phyloP scores from a whole-genome alignment of 2,888 invertebrate genomes.

The Polietes domitor region DNA sequence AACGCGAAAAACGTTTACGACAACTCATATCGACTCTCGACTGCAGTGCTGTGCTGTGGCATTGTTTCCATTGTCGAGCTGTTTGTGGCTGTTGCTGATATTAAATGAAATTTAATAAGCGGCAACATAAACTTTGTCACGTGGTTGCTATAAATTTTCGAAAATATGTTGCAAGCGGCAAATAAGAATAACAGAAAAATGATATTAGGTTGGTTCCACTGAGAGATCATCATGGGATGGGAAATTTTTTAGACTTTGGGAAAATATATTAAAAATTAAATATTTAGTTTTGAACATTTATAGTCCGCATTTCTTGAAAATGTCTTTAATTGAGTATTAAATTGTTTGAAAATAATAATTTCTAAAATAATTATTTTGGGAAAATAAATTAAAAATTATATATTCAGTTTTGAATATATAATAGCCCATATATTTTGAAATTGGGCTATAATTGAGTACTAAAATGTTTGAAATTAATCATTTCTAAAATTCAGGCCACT shows the following conservation, averaged over 20 bases:
- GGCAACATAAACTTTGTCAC: constrained; percentile 72
- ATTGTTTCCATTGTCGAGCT: constrained; percentile 55
- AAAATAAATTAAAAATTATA: not conserved
- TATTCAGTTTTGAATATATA: not conserved
- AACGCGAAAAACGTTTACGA: constrained; percentile 41
- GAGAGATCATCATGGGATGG: no score
- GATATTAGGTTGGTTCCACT: constrained; percentile 7
- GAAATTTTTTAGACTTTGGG: no score
- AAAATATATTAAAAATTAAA: no score
- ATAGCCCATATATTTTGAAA: not conserved
- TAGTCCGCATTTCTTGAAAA: no score
- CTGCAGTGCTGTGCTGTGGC: constrained; percentile 21
- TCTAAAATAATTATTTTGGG: no score
- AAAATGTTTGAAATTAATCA: no score
- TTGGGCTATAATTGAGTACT: no score
- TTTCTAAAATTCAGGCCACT: not conserved
- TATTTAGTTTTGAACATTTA: no score
- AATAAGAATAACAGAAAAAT: not conserved
- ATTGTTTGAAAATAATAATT: no score
- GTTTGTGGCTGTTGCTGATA: not conserved
- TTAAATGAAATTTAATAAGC: constrained; percentile 72
- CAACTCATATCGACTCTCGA: not conserved
- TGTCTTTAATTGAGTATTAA: no score
- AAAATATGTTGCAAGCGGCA: constrained; percentile 16
- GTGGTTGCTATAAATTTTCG: constrained; percentile 70